Evolutionary conservation across 2,888 invertebrate genomes (phyloP).

Genomic region (Caenorhabditis sp.): DNA sequence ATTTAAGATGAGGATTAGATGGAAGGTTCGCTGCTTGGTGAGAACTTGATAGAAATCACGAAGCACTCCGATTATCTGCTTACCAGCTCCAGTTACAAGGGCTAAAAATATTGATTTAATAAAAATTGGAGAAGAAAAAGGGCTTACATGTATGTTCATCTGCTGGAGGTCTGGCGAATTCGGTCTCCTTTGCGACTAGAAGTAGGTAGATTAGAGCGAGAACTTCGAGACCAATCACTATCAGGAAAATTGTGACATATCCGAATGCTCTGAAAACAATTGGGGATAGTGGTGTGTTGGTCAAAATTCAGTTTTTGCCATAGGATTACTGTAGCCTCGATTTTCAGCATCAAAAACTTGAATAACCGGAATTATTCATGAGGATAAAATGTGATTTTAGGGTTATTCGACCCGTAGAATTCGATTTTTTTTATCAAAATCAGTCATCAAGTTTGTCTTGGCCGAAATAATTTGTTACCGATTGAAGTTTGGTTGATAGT

Average conservation of each 20-base stretch:
- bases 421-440: too few species aligned
- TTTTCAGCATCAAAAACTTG: too few species aligned
- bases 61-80: constrained; percentile 32
- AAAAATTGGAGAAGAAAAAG: neutral
- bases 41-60: constrained; percentile 44
- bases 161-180: constrained; percentile 15
- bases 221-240: constrained; percentile 62
- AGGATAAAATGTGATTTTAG: too few species aligned
- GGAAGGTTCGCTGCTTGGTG: constrained; percentile 35
- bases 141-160: constrained; percentile 31
- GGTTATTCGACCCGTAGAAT: too few species aligned
- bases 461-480: too few species aligned
- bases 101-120: constrained; percentile 15
- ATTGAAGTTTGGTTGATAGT: too few species aligned
- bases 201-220: constrained; percentile 70
- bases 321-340: too few species aligned
- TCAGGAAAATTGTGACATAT: constrained; percentile 70
- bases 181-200: constrained; percentile 47
- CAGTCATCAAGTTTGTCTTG: too few species aligned
- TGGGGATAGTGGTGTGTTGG: too few species aligned
- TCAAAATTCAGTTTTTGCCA: too few species aligned
- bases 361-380: too few species aligned
- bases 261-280: constrained; percentile 71
- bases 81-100: constrained; percentile 23
- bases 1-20: constrained; percentile 42